phyloP scores from a whole-genome alignment of 2,888 invertebrate species.

The Encarsia formosa region DNA sequence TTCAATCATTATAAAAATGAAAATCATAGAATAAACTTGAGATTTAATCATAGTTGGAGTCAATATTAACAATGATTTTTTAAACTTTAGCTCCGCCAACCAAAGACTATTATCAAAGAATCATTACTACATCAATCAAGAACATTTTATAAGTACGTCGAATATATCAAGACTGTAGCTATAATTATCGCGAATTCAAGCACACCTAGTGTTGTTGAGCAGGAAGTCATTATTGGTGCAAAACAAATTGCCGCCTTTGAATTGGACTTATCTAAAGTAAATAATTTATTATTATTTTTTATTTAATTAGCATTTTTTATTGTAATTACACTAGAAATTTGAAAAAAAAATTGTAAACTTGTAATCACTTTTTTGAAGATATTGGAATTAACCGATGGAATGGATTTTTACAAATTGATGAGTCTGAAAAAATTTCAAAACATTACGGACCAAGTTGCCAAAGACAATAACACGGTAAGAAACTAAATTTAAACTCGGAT shows the following conservation, averaged over 20 bases:
- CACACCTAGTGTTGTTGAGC: conserved; percentile 2
- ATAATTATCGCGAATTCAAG: conserved; percentile 4
- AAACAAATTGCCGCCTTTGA: conserved; percentile 16
- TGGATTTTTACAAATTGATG: conserved; percentile 9
- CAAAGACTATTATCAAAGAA: conserved; percentile 12
- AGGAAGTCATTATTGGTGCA: background rate
- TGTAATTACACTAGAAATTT: background rate
- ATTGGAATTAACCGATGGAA: conserved; percentile 6
- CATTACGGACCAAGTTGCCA: conserved; percentile 4
- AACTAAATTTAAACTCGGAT: background rate
- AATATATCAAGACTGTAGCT: conserved; percentile 10
- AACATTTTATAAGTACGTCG: conserved; percentile 16
- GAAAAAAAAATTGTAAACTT: no score
- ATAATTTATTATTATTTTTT: background rate
- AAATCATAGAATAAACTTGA: no score
- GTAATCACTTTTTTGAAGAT: conserved; percentile 2
- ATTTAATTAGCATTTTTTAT: background rate
- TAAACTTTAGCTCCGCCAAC: conserved; percentile 12
- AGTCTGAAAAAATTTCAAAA: conserved; percentile 12
- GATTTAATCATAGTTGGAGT: no score
- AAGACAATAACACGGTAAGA: conserved; percentile 4
- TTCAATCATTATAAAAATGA: no score
- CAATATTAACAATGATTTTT: no score
- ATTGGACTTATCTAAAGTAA: conserved; percentile 11
- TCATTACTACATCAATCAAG: conserved; percentile 8